These are phyloP conservation scores for Ectropis grisescens DNA, from an alignment of 1,140 invertebrate genomes.

Conservation along the genomic window DNA sequence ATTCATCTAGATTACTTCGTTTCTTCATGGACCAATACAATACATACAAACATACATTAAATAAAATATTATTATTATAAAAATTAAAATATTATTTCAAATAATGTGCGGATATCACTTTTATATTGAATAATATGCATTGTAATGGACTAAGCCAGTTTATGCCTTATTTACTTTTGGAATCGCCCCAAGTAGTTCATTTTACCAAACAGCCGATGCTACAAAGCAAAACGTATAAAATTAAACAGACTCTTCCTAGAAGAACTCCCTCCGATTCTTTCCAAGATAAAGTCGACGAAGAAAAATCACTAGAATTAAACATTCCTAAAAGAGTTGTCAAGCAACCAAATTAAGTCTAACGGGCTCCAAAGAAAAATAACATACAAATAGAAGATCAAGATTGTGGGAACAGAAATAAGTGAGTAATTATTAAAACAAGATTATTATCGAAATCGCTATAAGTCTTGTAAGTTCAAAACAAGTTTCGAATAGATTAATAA, in stretches of 20 bases:
- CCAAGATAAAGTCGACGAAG: conserved; percentile 24
- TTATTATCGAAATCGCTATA: conserved; percentile 58
- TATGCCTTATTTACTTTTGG: no score
- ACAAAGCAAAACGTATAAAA: no score
- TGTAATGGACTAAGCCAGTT: no score
- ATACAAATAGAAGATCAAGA: conserved; percentile 59
- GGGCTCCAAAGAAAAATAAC: conserved; percentile 38
- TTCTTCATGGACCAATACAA: no score
- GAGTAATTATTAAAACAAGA: conserved; percentile 65
- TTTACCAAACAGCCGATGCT: no score
- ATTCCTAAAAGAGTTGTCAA: conserved; percentile 47
- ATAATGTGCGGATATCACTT: no score
- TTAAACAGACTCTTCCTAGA: conserved; percentile 11
- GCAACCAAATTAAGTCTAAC: conserved; percentile 42
- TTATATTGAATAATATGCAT: no score
- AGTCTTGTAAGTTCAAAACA: conserved; percentile 51
- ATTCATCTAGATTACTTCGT: no score
- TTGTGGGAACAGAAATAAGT: conserved; percentile 57
- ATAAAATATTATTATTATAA: no score
- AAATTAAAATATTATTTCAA: no score
- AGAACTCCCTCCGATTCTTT: conserved; percentile 19
- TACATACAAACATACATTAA: no score
- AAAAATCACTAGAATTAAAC: conserved; percentile 48
- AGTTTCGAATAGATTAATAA: conserved; percentile 52
- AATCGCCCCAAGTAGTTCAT: no score